Evolutionary conservation across 2,888 invertebrate species (phyloP).

Genomic region (Tuberolachnus salignus): DNA sequence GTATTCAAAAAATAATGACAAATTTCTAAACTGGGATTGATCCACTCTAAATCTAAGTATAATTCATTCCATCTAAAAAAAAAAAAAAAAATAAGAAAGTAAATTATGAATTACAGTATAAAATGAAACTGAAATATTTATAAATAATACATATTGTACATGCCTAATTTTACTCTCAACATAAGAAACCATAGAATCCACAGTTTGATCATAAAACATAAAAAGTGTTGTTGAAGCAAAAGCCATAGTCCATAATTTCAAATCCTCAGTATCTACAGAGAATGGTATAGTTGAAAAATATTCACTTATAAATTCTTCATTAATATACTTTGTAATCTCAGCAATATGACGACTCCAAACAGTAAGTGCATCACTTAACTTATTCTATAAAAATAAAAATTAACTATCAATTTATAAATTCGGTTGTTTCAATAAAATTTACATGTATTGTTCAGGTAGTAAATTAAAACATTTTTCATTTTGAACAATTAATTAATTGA

Average conservation of each 20-base stretch:
- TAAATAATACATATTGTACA: neutral
- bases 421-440: neutral
- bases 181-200: conserved; percentile 40
- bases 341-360: conserved; percentile 63
- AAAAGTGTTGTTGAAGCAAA: conserved; percentile 59
- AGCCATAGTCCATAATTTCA: conserved; percentile 42
- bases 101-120: neutral
- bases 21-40: conserved; percentile 44
- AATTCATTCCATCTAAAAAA: conserved; percentile 48
- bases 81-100: neutral
- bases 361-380: conserved; percentile 61
- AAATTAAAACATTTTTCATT: too few species aligned
- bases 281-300: conserved; percentile 58
- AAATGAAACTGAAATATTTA: neutral
- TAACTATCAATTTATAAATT: neutral
- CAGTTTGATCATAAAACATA: conserved; percentile 48
- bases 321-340: conserved; percentile 60
- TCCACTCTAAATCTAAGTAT: conserved; percentile 47
- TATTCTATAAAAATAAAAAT: conserved; percentile 60
- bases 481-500: neutral
- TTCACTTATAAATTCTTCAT: conserved; percentile 58
- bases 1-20: conserved; percentile 34
- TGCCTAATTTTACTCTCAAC: conserved; percentile 48
- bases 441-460: too few species aligned
- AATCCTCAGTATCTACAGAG: conserved; percentile 51